A percentile compares a stretch with the other conserved stretches of the same genome.
Conservation (phyloP, 2,113 vertebrate genomes). For the Epinephelus moara region DNA sequence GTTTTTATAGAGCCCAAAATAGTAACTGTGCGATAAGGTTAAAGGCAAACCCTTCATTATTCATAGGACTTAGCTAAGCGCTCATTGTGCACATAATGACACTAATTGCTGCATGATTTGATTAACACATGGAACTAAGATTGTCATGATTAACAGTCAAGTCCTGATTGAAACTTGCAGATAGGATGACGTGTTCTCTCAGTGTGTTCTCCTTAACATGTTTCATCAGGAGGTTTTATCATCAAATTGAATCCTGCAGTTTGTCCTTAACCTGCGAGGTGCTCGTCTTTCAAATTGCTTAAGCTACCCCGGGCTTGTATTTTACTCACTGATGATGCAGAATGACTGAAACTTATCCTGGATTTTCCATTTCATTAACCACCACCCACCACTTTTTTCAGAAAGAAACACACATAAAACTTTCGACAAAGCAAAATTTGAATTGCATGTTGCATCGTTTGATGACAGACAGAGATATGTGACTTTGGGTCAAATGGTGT, state of each 20-base stretch:
- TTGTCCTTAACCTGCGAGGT: constrained; percentile 8
- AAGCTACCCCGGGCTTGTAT: neutral
- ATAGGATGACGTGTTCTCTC: constrained; percentile 2
- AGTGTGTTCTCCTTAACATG: neutral
- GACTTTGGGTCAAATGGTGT: neutral
- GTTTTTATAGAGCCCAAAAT: constrained; percentile 10
- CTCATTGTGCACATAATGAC: constrained; percentile 46
- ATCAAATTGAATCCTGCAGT: constrained; percentile 10
- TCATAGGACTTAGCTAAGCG: neutral
- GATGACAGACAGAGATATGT: neutral
- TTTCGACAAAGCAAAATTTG: neutral
- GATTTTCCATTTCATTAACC: neutral
- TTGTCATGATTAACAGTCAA: constrained; percentile 49
- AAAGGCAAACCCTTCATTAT: constrained; percentile 28
- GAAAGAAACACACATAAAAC: neutral
- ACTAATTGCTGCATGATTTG: constrained; percentile 46
- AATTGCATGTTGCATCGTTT: neutral
- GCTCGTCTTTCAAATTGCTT: neutral
- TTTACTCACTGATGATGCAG: neutral
- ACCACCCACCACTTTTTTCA: too few species aligned
- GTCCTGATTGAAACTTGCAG: constrained; percentile 15
- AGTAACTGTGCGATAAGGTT: constrained; percentile 14
- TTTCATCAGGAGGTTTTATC: constrained; percentile 8
- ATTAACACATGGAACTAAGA: constrained; percentile 25
- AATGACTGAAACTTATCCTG: neutral